Evolutionary conservation across 2,888 invertebrate species (phyloP), one percentile per base, ranked within the genome.

Genomic region (Exephanes ischioxanthus): DNA sequence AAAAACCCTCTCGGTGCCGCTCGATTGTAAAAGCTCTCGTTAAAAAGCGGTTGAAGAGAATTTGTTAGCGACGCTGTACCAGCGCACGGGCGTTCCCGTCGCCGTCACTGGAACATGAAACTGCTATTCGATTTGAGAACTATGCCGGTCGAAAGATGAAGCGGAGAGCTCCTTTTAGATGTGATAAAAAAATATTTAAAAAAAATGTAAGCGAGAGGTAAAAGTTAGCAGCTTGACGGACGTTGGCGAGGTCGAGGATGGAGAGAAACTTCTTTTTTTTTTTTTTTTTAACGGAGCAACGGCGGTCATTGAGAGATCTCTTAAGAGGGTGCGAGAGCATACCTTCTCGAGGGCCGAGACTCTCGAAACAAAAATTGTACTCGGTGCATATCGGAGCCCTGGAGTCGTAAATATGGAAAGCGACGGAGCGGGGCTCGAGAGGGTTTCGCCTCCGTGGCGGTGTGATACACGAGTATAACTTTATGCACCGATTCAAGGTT

Each of bases 191-290:
- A 70, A 53, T 48, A 67, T 68, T 19, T 14, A 11, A 45, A 73
- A 22, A 45, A 63, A 19, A 67, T 33, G 48, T n/a, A 55, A 3
- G 41, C 45, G 70, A 51, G 70, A 3, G 30, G 22, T 4, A 41
- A 30, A 71, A 83, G 81, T 81, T 77, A n/a, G 9, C 58, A 80
- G 84, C 80, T 73, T 77, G 73, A 83, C 73, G 77, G 51, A 78
- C 53, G 63, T 53, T 63, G 22, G 53, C 51, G 33, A 48, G 41
- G 66, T 51, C 66, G 61, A 55, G 76, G 67, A 67, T 80, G 71
- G 41, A 71, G 72, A 51, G 41, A 80, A 83, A 80, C 33, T 30
- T 53, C 66, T 53, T 78, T 72, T 76, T 67, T 79, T 73, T 53
- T 78, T 72, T 76, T 67, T 79, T 73, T 82, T 19, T 16, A 45